Evolutionary conservation across 2,113 vertebrate genomes (phyloP).

Genomic region (Psammodynastes pulverulentus): DNA sequence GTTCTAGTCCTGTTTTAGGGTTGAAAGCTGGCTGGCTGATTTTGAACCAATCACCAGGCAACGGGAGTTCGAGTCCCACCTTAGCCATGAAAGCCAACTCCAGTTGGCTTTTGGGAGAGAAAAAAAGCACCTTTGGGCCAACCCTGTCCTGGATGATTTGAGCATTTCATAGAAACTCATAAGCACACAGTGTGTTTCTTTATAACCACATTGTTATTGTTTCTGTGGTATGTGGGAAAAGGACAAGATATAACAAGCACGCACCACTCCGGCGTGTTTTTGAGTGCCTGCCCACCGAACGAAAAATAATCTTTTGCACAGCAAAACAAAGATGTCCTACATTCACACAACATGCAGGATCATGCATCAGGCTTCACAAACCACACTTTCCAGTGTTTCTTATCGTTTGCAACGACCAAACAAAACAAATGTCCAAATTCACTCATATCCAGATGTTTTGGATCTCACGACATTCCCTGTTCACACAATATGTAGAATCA

Average conservation of each 20-base stretch:
- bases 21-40: too few relatives aligned
- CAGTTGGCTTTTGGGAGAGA: background rate
- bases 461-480: background rate
- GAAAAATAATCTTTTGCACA: background rate
- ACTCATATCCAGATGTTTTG: background rate
- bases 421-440: background rate
- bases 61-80: too few relatives aligned
- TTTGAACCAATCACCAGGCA: too few relatives aligned
- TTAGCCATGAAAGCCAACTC: too few relatives aligned
- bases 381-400: background rate
- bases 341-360: background rate
- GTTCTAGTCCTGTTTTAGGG: too few relatives aligned
- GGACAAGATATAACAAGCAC: background rate
- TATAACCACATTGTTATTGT: background rate
- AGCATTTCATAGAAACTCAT: background rate
- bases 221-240: background rate
- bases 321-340: background rate
- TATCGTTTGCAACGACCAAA: background rate
- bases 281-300: background rate
- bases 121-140: too few relatives aligned
- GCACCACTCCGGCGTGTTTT: background rate
- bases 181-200: background rate
- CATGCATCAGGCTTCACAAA: background rate
- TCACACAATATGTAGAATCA: accelerated
- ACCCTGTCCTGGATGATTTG: background rate